Base-by-base conservation (phyloP, 37 sponge, comb jelly and placozoan genomes). In the Eunapius fragilis region DNA sequence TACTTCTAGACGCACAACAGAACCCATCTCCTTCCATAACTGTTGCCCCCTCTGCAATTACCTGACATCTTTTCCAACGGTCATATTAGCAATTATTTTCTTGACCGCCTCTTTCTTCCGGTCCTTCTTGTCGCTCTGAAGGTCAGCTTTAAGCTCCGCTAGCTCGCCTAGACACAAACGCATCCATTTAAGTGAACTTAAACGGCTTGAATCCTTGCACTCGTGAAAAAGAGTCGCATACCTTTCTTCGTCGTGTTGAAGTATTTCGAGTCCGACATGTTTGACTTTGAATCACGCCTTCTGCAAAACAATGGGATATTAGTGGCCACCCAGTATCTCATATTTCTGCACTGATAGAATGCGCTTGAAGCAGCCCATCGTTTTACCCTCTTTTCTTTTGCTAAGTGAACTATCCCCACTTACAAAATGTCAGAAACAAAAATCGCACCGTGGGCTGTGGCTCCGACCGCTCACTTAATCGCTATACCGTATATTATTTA, bases 31-130 rank as follows among this genome's bases (percentile, higher is more conserved):
- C 6, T 41, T 6, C 41, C 41, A 41, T 6, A 3, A 41, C 6
- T 58, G 22, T 19, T 19, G 14, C 58, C 17, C 47, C 58, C 24
- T 31, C 34, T 24, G 37, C 48, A 13, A n/a, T n/a, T 75, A 94
- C 95, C 98, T 95, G 41, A 98, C 99, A 72, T 98, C 99, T 70
- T 98, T 98, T 25, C 99, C 99, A 76, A 98, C 97, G 19, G 99
- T 98, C 99, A 98, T 98, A 80, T 85, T 98, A 33, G 99, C 99
- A 84, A 98, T 98, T 74, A 97, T 89, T 88, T 98, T 98, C 96
- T 98, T 98, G 35, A 98, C 95, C 3, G 99, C 99, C 37, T 98
- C 99, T 87, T 96, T 98, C 84, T 96, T 96, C 76, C 76, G 86
- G 48, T 96, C 93, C 69, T 90, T 94, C 89, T 95, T 98, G 74